Conservation (phyloP, 2,888 invertebrate genomes). For the Uropetala carovei region DNA sequence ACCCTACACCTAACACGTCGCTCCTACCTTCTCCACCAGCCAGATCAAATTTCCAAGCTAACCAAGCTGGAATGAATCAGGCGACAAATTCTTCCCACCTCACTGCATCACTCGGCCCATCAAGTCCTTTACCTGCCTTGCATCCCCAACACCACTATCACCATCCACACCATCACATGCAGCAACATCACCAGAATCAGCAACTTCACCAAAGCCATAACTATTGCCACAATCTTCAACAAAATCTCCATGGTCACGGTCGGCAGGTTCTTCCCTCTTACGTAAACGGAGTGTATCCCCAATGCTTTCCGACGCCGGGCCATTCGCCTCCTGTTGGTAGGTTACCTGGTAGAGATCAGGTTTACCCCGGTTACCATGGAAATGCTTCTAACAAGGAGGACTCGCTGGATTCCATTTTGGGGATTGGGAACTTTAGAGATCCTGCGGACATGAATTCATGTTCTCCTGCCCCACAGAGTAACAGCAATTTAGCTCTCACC, state of each 20-base stretch:
- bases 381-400: slow-evolving; percentile 39
- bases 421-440: slow-evolving; percentile 39
- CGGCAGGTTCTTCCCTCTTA: slow-evolving; percentile 20
- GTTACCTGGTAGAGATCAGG: slow-evolving; percentile 58
- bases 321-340: slow-evolving; percentile 48
- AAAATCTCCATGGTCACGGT: slow-evolving; percentile 8
- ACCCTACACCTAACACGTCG: slow-evolving; percentile 33
- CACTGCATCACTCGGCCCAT: slow-evolving; percentile 44
- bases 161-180: slow-evolving; percentile 44
- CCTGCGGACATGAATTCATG: slow-evolving; percentile 39
- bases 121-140: slow-evolving; percentile 51
- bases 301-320: slow-evolving; percentile 49
- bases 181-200: slow-evolving; percentile 31
- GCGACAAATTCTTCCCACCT: neutral
- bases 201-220: slow-evolving; percentile 55
- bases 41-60: neutral
- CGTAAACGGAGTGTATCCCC: neutral
- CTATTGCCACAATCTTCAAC: slow-evolving; percentile 42
- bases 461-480: slow-evolving; percentile 25
- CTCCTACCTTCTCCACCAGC: slow-evolving; percentile 5
- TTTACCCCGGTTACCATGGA: slow-evolving; percentile 46
- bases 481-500: neutral
- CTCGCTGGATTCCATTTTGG: slow-evolving; percentile 32
- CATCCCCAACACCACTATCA: slow-evolving; percentile 56
- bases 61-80: neutral